Base-by-base conservation (phyloP, 2,888 invertebrate genomes). In the Drosophila suboccidentalis region DNA sequence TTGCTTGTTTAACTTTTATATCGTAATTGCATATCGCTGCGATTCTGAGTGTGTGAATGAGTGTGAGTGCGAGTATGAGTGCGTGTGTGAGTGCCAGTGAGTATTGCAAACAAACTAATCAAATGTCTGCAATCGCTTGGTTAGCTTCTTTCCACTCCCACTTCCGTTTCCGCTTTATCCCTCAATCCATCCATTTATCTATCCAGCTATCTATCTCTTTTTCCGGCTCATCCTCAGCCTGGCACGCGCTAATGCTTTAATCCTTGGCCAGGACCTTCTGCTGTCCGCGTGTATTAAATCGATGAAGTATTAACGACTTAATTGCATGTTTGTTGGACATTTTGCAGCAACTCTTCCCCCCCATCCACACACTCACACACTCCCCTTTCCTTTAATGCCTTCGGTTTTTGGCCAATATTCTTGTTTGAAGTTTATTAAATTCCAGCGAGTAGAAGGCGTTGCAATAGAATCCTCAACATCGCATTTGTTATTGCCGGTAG, bases 231-330 rank as follows among this genome's bases (percentile, higher is more conserved):
- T 75, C 75, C 65, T 69, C 38, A 19, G 9, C 9, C 22, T 34
- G 68, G 87, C 87, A 88, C 82, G 83, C 80, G 89, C 80, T 91
- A 90, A 91, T 91, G 88, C 91, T 82, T 90, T 91, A 91, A 91
- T 91, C 91, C 91, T 78, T 63, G 67, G 36, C 54, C 63, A 80
- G 75, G 59, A 78, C 59, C 73, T 60, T 57, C 62, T 59, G 65
- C 86, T 77, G 78, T 80, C 80, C 80, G 71, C 82, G 82, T 82
- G 91, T 82, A 89, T 91, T 90, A 91, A 87, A 91, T 91, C 90
- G 91, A 91, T 91, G 91, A 91, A 91, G 91, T 91, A 91, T 91
- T 91, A 91, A 91, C 91, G 91, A 91, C 91, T 91, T 91, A 91
- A 91, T 91, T 91, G 91, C 91, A 91, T 91, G 91, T 91, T 91